Base-by-base conservation (phyloP, 2,797 vertebrate species). In the Eulemur albifrons region DNA sequence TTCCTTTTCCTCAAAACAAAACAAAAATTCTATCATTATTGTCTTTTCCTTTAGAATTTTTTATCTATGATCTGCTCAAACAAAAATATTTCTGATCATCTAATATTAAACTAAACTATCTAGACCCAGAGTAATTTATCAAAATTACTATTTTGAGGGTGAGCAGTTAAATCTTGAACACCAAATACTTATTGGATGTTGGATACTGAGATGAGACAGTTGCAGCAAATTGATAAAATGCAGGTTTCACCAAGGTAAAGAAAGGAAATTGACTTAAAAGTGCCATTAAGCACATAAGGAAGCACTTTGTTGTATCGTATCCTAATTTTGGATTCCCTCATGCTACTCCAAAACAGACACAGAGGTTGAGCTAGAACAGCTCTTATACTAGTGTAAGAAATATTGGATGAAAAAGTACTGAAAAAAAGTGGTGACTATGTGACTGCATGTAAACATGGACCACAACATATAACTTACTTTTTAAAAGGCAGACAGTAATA, bases 71-170 rank as follows among this genome's bases (percentile, higher is more conserved):
- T 94, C 52, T 76, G 76, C 30, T 75, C 61, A 87, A 82, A 79
- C 30, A 63, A 10, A 5, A 87, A 45, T 32, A 67, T 2, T 45
- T 95, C 8, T 52, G 48, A 90, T 67, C 32, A 87, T 90, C 27
- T 93, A 96, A 86, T 57, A 52, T 52, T 87, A 92, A 86, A 83
- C 12, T 40, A 80, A 70, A n/a, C 32, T 30, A 88, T 61, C 21
- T 40, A 25, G 15, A 69, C 83, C 43, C 32, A 12, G 5, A 67
- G 65, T 88, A 73, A 95, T 25, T 79, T 96, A 92, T 30, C 20
- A 92, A 25, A 96, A 90, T 2, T 32, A 86, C 18, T 80, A 76
- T 75, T 88, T 25, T 75, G 7, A 84, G 27, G 1, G 2, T 75
- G 21, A 61, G 63, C 0, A 45, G 3, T 88, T 67, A 69, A 96